Evolutionary conservation across 2,113 vertebrate species (phyloP).

Genomic region (Polyodon spathula): DNA sequence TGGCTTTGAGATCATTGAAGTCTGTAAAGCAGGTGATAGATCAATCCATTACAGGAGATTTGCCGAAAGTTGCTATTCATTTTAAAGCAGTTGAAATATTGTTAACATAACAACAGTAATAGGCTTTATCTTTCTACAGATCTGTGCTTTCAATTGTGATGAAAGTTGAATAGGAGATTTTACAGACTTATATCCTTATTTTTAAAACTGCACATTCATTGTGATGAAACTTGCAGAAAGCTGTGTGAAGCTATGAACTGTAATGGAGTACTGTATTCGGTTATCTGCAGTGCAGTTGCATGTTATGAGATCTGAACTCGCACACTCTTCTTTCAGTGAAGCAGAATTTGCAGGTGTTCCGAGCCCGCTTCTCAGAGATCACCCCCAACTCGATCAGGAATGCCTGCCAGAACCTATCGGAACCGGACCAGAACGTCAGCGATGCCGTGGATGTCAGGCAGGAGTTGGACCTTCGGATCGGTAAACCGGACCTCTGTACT

Average conservation of each 20-base stretch:
- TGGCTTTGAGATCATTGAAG: constrained; percentile 86
- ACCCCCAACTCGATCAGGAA: constrained; percentile 69
- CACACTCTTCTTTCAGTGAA: constrained; percentile 57
- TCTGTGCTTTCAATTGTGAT: too few species aligned
- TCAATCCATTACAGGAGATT: neutral
- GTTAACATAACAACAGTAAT: too few species aligned
- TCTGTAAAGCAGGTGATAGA: constrained; percentile 83
- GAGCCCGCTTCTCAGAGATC: constrained; percentile 94
- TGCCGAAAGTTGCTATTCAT: too few species aligned
- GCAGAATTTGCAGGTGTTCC: constrained; percentile 69
- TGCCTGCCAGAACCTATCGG: constrained; percentile 77
- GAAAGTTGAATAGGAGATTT: too few species aligned
- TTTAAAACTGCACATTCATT: neutral
- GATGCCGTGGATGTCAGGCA: constrained; percentile 88
- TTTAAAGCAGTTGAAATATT: too few species aligned
- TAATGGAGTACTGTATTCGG: neutral
- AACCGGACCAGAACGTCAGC: constrained; percentile 68
- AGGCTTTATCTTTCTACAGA: too few species aligned
- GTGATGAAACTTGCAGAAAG: neutral
- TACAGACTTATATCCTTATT: neutral
- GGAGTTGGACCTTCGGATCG: constrained; percentile 90
- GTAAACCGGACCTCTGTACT: constrained; percentile 39
- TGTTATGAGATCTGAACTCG: neutral
- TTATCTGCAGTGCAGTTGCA: neutral
- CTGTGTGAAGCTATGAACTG: neutral